phyloP scores from a whole-genome alignment of 1,140 invertebrate genomes.

The Drosophila simulans region DNA sequence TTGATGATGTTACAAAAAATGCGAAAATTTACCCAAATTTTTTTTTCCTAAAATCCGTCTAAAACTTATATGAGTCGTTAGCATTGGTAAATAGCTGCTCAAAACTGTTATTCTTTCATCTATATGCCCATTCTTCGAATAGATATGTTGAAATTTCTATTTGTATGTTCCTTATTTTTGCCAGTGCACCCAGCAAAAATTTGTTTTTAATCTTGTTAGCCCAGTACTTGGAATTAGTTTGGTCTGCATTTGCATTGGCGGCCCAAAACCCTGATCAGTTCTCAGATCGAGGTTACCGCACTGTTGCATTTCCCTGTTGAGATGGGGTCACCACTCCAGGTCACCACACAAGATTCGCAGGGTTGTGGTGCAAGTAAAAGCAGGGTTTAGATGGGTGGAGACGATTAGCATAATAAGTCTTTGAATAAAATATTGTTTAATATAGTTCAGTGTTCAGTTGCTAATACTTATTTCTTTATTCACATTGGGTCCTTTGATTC shows the following conservation, averaged over 20 bases:
- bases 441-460: background rate
- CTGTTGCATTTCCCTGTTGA: background rate
- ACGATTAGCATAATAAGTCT: background rate
- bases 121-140: too few species aligned
- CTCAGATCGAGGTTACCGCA: background rate
- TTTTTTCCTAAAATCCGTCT: too few species aligned
- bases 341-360: background rate
- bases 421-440: background rate
- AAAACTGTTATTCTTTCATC: too few species aligned
- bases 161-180: too few species aligned
- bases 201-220: slow-evolving; percentile 61
- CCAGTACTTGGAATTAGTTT: slow-evolving; percentile 36
- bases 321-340: background rate
- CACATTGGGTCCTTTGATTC: background rate
- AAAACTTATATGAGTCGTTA: too few species aligned
- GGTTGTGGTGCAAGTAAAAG: background rate
- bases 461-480: too few species aligned
- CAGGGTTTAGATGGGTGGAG: background rate
- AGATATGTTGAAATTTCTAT: too few species aligned
- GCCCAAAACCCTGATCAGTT: background rate
- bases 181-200: slow-evolving; percentile 28
- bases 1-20: too few species aligned
- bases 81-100: too few species aligned
- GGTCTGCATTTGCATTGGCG: background rate
- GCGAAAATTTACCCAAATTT: too few species aligned